These are phyloP conservation scores for Centruroides sculpturatus DNA, from an alignment of 1,140 invertebrate genomes.

Conservation along the genomic window DNA sequence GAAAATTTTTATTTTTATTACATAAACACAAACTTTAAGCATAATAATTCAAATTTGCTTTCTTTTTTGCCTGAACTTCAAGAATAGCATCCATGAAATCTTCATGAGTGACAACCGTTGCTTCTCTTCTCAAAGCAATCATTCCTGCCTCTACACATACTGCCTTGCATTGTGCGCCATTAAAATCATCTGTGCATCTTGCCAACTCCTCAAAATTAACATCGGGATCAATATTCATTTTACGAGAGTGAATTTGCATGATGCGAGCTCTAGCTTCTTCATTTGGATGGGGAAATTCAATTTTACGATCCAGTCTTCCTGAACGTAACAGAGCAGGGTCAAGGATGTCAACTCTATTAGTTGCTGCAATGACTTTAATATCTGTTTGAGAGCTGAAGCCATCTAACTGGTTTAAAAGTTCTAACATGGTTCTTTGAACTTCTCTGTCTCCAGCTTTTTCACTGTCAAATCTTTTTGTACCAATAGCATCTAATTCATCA, in stretches of 20 bases:
- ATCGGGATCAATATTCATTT: conserved; percentile 19
- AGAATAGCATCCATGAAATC: conserved; percentile 4
- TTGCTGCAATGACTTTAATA: conserved; percentile 35
- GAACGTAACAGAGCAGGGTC: conserved; percentile 37
- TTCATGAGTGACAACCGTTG: background rate
- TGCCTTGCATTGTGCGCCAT: conserved; percentile 17
- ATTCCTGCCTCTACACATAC: conserved; percentile 9
- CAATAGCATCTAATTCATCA: conserved; percentile 17
- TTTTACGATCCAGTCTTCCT: conserved; percentile 37
- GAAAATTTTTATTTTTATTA: background rate
- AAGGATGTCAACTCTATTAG: conserved; percentile 36
- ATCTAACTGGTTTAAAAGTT: conserved; percentile 24
- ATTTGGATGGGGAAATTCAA: conserved; percentile 34
- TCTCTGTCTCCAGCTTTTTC: conserved; percentile 4
- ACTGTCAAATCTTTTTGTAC: conserved; percentile 3
- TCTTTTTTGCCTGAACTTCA: conserved; percentile 6
- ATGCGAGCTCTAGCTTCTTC: conserved; percentile 27
- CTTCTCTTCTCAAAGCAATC: conserved; percentile 1
- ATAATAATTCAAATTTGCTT: background rate
- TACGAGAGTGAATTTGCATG: conserved; percentile 20
- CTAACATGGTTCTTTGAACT: conserved; percentile 22
- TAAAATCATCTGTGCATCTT: conserved; percentile 16
- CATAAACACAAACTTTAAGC: background rate
- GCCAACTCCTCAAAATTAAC: conserved; percentile 21
- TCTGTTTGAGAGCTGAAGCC: conserved; percentile 23